These are phyloP conservation scores for Gari tellinella DNA, from an alignment of 2,888 invertebrate species.

Conservation along the genomic window DNA sequence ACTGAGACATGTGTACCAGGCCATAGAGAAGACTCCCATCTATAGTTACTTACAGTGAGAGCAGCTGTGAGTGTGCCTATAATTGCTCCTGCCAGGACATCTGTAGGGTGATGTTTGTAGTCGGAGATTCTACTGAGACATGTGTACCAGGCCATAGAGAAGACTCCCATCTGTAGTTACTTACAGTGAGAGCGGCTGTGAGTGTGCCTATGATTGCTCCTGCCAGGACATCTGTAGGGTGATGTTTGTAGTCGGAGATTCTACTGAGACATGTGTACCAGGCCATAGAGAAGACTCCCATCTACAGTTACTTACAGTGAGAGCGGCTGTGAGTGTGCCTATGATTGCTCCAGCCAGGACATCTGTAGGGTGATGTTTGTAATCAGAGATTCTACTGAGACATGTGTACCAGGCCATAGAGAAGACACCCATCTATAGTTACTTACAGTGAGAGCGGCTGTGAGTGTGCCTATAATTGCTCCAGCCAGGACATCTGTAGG, in stretches of 20 bases:
- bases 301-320: conserved; percentile 88
- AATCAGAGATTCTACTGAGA: conserved; percentile 96
- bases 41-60: conserved; percentile 85
- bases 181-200: conserved; percentile 82
- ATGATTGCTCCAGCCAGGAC: conserved; percentile 91
- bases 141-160: conserved; percentile 88
- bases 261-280: conserved; percentile 88
- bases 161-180: conserved; percentile 90
- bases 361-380: conserved; percentile 99
- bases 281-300: conserved; percentile 91
- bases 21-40: too few relatives aligned
- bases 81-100: conserved; percentile 92
- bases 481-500: conserved; percentile 98
- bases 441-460: conserved; percentile 82
- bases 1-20: conserved; percentile 88
- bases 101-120: conserved; percentile 99
- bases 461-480: conserved; percentile 84
- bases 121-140: conserved; percentile 95
- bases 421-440: too few relatives aligned
- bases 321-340: conserved; percentile 84
- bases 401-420: conserved; percentile 87
- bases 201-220: conserved; percentile 87
- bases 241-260: conserved; percentile 98
- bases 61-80: conserved; percentile 85
- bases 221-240: conserved; percentile 97